Evolutionary conservation across 2,113 vertebrate species (phyloP), one percentile per base, ranked within the genome.

Genomic region (Lophura nycthemera): DNA sequence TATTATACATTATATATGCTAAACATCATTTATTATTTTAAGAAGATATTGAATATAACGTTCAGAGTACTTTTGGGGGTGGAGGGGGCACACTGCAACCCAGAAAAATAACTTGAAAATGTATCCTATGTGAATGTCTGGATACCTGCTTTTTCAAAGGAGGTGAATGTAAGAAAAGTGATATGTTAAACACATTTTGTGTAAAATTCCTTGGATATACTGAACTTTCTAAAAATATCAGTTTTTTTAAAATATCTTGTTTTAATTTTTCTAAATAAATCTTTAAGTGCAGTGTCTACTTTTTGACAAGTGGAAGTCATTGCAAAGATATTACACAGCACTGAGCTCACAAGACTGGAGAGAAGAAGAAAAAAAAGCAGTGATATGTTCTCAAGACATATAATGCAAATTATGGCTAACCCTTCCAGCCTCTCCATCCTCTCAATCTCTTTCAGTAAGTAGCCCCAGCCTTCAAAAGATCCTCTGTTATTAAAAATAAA

Each of bases 21-120:
- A 83, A 78, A 66, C 7, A 21, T 63, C 0, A n/a, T 52, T 72
- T 87, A n/a, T 1, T 0, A 30, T 1, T 0, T 56, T 73, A 56
- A 60, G 92, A 69, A 34, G 1, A 29, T 34, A 50, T 10, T 73
- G 30, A 85, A 57, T 70, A 57, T 13, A 76, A 9, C 30, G 75
- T 89, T 89, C 34, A 36, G 17, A 19, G 17, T 60, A 19, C 54
- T 81, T 79, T 63, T 14, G 56, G 16, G 9, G 17, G 3, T 84
- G 38, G 43, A 84, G 88, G 59, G 59, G 32, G n/a, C n/a, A 32
- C 5, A 32, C 5, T 75, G 11, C 20, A 85, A 70, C 20, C 61
- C 10, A 36, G 43, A 86, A 86, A 81, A 86, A 50, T 12, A 77
- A 34, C n/a, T 64, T 73, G 63, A 82, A 67, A 48, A 63, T 22